A percentile compares a stretch with the other conserved stretches of the same genome.
Conservation (phyloP, 1,140 invertebrate species). For the Tyrophagus putrescentiae region DNA sequence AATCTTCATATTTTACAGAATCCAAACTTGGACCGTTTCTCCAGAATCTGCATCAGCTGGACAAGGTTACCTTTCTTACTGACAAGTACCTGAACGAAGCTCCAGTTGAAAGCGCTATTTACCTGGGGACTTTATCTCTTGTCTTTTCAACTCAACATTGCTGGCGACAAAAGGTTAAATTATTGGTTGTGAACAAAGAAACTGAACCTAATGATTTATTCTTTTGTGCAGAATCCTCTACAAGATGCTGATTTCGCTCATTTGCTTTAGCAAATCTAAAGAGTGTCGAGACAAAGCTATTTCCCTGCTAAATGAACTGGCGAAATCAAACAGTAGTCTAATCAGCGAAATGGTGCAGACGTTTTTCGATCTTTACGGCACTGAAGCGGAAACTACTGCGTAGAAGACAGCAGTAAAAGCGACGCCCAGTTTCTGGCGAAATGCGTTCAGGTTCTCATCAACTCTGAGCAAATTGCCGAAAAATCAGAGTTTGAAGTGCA, state of each 20-base stretch:
- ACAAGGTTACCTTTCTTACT: constrained; percentile 61
- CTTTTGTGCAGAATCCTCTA: neutral
- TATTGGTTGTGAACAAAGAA: no score
- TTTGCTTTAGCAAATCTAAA: neutral
- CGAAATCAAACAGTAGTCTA: neutral
- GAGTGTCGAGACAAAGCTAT: neutral
- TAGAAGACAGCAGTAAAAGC: neutral
- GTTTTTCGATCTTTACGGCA: neutral
- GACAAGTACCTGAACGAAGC: constrained; percentile 60
- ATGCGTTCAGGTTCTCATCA: neutral
- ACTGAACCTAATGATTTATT: no score
- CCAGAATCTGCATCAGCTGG: constrained; percentile 45
- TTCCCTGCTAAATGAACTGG: neutral
- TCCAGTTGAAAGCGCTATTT: constrained; percentile 44
- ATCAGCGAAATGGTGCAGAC: neutral
- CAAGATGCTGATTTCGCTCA: neutral
- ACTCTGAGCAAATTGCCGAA: neutral
- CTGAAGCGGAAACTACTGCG: neutral
- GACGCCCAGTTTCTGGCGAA: neutral
- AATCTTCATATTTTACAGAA: constrained; percentile 24
- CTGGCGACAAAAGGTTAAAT: neutral
- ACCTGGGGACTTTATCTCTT: constrained; percentile 4
- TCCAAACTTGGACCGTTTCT: constrained; percentile 24
- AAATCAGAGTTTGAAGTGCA: constrained; percentile 3
- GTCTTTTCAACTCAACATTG: no score